Evolutionary conservation across 2,113 vertebrate species (phyloP).

Genomic region (Oryzias melastigma): DNA sequence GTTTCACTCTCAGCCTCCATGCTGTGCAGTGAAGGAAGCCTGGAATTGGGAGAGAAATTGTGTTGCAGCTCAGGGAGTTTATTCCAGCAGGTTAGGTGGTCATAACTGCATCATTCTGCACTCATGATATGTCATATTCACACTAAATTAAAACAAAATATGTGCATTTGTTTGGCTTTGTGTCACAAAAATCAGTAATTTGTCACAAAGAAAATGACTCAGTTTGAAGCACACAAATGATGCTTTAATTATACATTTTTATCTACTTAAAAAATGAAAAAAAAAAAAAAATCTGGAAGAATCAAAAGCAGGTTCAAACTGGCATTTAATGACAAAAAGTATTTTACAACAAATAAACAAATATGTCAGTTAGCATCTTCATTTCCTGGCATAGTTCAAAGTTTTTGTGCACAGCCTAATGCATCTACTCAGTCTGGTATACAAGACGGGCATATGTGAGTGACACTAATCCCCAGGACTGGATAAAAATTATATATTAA

Average conservation of each 20-base stretch:
- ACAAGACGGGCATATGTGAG: constrained; percentile 36
- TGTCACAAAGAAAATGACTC: not conserved
- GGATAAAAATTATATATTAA: constrained; percentile 47
- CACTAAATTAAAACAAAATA: no score
- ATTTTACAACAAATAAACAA: constrained; percentile 39
- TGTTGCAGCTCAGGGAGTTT: no score
- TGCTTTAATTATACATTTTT: not conserved
- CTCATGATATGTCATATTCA: no score
- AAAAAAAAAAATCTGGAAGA: not conserved
- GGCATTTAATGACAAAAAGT: constrained; percentile 59
- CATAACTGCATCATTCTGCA: no score
- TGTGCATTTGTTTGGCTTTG: no score
- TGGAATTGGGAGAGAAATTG: constrained; percentile 1
- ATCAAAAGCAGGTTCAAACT: constrained; percentile 23
- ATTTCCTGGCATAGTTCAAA: constrained; percentile 17
- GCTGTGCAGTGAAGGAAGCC: not conserved
- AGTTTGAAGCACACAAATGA: constrained; percentile 19
- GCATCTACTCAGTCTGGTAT: constrained; percentile 33
- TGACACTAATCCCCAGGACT: constrained; percentile 55
- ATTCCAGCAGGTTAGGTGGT: no score
- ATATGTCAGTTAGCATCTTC: constrained; percentile 11
- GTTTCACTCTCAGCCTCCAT: no score
- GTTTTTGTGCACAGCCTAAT: constrained; percentile 27
- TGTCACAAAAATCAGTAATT: no score
- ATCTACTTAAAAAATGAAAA: no score